Conservation (phyloP, 2,797 vertebrate genomes). For the Channa striata region DNA sequence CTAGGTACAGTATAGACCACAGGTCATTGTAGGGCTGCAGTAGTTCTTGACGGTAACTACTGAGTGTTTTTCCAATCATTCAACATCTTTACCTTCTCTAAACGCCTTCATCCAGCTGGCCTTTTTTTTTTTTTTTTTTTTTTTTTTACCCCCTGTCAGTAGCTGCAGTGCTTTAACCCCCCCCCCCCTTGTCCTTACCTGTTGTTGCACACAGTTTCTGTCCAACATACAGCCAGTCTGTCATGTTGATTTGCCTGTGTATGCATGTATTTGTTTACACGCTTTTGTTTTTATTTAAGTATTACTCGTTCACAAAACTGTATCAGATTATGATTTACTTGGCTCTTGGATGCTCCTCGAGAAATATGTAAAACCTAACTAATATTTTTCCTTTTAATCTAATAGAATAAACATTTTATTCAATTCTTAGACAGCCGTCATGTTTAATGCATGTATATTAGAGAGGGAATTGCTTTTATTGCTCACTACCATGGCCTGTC, state of each 20-base stretch:
- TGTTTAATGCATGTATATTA: conserved; percentile 60
- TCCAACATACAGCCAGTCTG: conserved; percentile 46
- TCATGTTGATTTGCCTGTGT: conserved; percentile 53
- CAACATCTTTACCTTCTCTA: conserved; percentile 29
- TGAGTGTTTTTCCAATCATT: conserved; percentile 20
- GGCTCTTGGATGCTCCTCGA: conserved; percentile 17
- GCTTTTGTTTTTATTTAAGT: conserved; percentile 14
- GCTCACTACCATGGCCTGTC: conserved; percentile 30
- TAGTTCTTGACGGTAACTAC: conserved; percentile 64
- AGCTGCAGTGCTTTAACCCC: conserved; percentile 52
- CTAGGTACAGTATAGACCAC: conserved; percentile 92
- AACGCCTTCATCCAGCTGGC: conserved; percentile 39
- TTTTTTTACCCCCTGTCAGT: conserved; percentile 19
- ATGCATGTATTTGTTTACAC: conserved; percentile 67
- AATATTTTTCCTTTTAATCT: conserved; percentile 9
- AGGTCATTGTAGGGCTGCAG: conserved; percentile 71
- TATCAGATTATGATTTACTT: conserved; percentile 43
- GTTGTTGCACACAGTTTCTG: conserved; percentile 33
- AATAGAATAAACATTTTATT: conserved; percentile 18
- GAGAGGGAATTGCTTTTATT: conserved; percentile 22
- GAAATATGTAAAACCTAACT: conserved; percentile 35
- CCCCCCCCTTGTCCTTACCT: conserved; percentile 34
- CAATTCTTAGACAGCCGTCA: not conserved
- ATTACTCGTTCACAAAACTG: conserved; percentile 20
- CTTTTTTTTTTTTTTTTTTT: conserved; percentile 30